Evolutionary conservation across 1,140 invertebrate genomes (phyloP).

Genomic region (Lepidostoma basale): DNA sequence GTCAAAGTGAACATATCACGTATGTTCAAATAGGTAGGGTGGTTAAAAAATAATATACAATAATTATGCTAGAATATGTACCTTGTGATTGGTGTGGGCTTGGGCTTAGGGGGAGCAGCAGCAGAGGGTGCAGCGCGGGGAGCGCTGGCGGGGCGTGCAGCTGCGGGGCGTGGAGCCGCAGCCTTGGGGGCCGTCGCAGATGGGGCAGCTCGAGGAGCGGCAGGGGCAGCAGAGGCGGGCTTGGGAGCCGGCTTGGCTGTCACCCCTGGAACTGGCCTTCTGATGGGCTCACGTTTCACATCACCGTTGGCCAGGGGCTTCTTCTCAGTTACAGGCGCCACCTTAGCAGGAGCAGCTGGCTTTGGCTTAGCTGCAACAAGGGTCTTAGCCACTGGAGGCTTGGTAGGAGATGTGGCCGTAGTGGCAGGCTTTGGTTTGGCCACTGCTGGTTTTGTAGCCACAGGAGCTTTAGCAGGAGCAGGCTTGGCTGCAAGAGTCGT

Average conservation of each 20-base stretch:
- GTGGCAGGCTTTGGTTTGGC: slow-evolving; percentile 17
- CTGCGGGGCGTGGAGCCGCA: slow-evolving; percentile 36
- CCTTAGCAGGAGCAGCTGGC: background rate
- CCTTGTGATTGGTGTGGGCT: slow-evolving; percentile 46
- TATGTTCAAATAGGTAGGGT: no score
- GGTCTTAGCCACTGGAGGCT: slow-evolving; percentile 26
- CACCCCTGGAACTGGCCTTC: slow-evolving; percentile 3
- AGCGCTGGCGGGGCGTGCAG: slow-evolving; percentile 24
- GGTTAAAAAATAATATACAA: no score
- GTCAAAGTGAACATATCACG: no score
- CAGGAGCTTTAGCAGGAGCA: slow-evolving; percentile 40
- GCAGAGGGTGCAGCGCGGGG: background rate
- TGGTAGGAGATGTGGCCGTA: slow-evolving; percentile 23
- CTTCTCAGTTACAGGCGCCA: slow-evolving; percentile 49
- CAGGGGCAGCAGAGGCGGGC: slow-evolving; percentile 38
- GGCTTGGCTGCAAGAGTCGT: slow-evolving; percentile 52
- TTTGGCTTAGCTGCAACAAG: slow-evolving; percentile 29
- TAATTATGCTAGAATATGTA: slow-evolving; percentile 17
- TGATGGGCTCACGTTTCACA: slow-evolving; percentile 48
- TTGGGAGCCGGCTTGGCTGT: slow-evolving; percentile 24
- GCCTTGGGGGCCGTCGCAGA: slow-evolving; percentile 40
- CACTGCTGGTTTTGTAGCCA: slow-evolving; percentile 41
- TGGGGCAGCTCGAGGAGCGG: slow-evolving; percentile 34
- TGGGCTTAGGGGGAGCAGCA: slow-evolving; percentile 31
- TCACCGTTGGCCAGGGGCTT: slow-evolving; percentile 60